Conservation (phyloP, 2,113 vertebrate genomes). For the Callionymus lyra region DNA sequence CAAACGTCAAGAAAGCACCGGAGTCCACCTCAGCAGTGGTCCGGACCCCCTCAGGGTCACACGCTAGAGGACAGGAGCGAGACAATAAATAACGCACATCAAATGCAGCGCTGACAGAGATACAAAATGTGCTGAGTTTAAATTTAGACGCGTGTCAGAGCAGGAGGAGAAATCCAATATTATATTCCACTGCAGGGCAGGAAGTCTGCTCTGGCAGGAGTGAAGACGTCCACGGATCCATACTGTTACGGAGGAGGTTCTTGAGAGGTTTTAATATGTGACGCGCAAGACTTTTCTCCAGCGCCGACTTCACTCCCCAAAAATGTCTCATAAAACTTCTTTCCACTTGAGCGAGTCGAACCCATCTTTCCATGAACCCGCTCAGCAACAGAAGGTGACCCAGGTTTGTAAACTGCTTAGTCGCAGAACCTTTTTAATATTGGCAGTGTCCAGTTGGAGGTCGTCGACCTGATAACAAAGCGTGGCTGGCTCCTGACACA, state of each 20-base stretch:
- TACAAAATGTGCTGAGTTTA: constrained; percentile 58
- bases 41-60: constrained; percentile 22
- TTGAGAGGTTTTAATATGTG: too few relatives aligned
- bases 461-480: constrained; percentile 62
- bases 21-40: too few relatives aligned
- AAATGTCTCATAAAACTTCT: background rate
- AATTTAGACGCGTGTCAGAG: constrained; percentile 47
- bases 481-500: constrained; percentile 46
- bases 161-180: constrained; percentile 29
- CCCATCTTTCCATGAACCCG: too few relatives aligned
- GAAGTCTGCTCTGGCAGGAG: constrained; percentile 12
- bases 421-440: constrained; percentile 62
- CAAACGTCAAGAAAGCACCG: too few relatives aligned
- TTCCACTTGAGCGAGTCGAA: background rate
- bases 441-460: constrained; percentile 36
- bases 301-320: background rate
- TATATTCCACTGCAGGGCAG: constrained; percentile 14
- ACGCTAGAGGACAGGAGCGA: constrained; percentile 45
- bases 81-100: constrained; percentile 53
- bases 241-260: too few relatives aligned
- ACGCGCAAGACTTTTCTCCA: too few relatives aligned
- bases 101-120: constrained; percentile 38
- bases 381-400: constrained; percentile 45
- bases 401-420: constrained; percentile 44
- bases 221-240: constrained; percentile 6